Conservation (phyloP, 2,113 vertebrate genomes). For the Gavialis gangeticus region DNA sequence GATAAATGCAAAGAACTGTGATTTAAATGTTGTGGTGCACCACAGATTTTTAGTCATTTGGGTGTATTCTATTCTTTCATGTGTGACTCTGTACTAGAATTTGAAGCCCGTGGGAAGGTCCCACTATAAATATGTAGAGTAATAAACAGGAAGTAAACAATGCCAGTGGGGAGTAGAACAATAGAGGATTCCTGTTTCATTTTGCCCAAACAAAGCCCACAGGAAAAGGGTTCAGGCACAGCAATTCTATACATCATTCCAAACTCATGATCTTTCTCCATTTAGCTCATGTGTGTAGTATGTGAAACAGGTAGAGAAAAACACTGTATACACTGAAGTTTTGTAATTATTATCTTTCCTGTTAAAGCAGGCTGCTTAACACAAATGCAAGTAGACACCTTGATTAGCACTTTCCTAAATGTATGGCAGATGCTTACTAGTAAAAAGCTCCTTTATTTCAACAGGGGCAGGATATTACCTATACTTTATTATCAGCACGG, state of each 20-base stretch:
- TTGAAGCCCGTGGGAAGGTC: not conserved
- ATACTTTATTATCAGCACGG: not conserved
- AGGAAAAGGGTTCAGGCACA: constrained; percentile 22
- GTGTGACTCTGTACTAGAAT: not conserved
- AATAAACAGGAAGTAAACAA: constrained; percentile 20
- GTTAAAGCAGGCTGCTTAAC: not conserved
- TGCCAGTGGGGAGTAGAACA: not conserved
- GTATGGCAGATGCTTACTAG: not conserved
- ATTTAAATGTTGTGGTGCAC: not conserved
- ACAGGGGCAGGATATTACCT: fast-evolving
- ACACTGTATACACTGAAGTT: not conserved
- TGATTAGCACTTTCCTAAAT: not conserved
- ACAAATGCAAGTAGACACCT: not conserved
- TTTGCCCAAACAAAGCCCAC: constrained; percentile 43
- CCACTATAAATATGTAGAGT: not conserved
- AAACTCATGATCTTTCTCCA: not conserved
- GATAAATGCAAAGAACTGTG: not conserved
- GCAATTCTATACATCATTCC: constrained; percentile 12
- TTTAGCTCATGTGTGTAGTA: not conserved
- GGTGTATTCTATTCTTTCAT: not conserved
- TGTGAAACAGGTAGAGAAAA: not conserved
- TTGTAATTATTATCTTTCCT: not conserved
- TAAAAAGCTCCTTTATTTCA: not conserved
- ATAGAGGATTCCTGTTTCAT: constrained; percentile 33
- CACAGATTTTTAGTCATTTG: not conserved